These are phyloP conservation scores for Drosophila yooni DNA, from an alignment of 2,888 invertebrate genomes.

Conservation along the genomic window DNA sequence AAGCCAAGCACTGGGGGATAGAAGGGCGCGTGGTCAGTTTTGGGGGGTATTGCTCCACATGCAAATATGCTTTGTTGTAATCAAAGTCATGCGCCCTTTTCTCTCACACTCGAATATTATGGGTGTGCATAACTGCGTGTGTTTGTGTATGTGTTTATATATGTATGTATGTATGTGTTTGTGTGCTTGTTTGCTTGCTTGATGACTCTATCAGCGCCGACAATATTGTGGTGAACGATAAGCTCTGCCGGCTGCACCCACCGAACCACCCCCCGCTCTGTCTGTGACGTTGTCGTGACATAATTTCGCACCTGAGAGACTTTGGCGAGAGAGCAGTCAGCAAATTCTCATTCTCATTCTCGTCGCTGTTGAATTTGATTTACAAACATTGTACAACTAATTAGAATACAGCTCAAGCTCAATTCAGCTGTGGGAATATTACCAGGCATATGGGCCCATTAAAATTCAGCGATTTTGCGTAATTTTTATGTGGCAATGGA, in stretches of 20 bases:
- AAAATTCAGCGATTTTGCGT: background rate
- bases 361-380: constrained; percentile 16
- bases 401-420: constrained; percentile 13
- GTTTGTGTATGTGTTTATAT: background rate
- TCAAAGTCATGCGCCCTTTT: constrained; percentile 67
- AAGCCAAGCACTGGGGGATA: background rate
- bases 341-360: constrained; percentile 1
- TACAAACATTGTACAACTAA: constrained; percentile 14
- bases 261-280: background rate
- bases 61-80: constrained; percentile 43
- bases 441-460: background rate
- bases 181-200: constrained; percentile 20
- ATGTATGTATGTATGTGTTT: background rate
- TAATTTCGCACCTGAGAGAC: constrained; percentile 61
- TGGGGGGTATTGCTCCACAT: constrained; percentile 21
- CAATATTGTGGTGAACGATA: constrained; percentile 49
- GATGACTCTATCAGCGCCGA: constrained; percentile 49
- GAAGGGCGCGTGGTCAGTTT: constrained; percentile 11
- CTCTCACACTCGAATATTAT: constrained; percentile 8
- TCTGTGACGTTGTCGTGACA: constrained; percentile 42
- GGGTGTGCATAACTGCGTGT: background rate
- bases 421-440: background rate
- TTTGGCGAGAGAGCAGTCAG: constrained; percentile 1
- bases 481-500: background rate
- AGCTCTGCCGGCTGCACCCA: constrained; percentile 10